Conservation (phyloP, 1,140 invertebrate genomes). For the Cyphomyrmex costatus region DNA sequence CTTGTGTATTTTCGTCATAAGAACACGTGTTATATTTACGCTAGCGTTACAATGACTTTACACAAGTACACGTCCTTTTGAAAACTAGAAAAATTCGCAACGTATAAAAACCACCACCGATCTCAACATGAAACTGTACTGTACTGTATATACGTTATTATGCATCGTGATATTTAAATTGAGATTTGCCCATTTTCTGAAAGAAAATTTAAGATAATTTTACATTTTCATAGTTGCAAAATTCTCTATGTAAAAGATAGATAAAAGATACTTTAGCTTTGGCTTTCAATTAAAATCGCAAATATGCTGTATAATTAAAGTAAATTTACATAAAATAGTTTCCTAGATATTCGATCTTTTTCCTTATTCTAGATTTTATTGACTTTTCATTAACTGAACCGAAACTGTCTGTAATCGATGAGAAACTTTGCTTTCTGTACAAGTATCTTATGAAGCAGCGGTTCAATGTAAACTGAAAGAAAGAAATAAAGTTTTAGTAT, state of each 20-base stretch:
- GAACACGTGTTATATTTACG: conserved; percentile 74
- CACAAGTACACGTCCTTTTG: conserved; percentile 65
- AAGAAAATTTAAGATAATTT: neutral
- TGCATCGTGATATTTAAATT: conserved; percentile 15
- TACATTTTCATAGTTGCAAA: neutral
- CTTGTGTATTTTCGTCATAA: conserved; percentile 61
- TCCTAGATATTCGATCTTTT: neutral
- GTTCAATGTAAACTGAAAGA: neutral
- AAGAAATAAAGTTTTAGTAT: neutral
- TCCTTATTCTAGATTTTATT: neutral
- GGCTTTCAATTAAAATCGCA: neutral
- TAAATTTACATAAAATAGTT: neutral
- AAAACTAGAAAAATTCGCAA: conserved; percentile 55
- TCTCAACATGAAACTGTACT: neutral
- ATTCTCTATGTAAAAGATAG: neutral
- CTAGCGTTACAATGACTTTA: conserved; percentile 72
- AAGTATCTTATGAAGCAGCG: neutral
- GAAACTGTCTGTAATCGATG: neutral
- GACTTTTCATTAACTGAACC: neutral
- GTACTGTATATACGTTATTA: neutral
- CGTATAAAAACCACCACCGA: neutral
- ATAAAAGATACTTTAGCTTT: neutral
- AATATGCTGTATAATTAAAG: neutral
- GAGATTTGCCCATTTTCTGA: neutral
- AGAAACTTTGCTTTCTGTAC: conserved; percentile 4